Base-by-base conservation (phyloP, 1,140 invertebrate genomes). In the Bombus superbus region DNA sequence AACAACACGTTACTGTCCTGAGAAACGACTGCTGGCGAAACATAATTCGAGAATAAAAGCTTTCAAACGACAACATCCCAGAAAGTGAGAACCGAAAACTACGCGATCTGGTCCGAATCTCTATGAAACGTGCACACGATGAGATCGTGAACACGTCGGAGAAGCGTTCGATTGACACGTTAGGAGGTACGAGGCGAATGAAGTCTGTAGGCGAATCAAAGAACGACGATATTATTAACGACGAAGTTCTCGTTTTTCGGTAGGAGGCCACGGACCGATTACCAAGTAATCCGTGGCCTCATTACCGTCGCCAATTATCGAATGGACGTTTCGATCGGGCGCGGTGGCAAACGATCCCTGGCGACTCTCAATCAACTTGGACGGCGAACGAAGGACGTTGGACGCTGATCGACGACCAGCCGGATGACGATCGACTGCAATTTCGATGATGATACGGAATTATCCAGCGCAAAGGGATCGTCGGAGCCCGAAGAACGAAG, bases 291-390 rank as follows among this genome's bases (percentile, higher is more conserved):
- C 42, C 88, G 32, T 64, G 82, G 83, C 74, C 86, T 93, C 91
- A 93, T 93, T 93, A 93, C 92, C 91, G 88, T 82, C 80, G 90
- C 92, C 92, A 93, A 93, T 93, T 93, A 93, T 93, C 92, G 92
- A 93, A 91, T 93, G 92, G 92, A 92, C 92, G 92, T 92, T 91
- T 91, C 91, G 92, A 92, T 93, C 91, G 91, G 89, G 81, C 32
- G 77, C 83, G 84, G 88, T 90, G 90, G 91, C 92, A 92, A 93
- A 93, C 92, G 92, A 93, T 93, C 89, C 88, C 87, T 84, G 91
- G 68, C 86, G 91, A 91, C 91, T 88, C 92, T 93, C 89, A 88
- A 90, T 89, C 89, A 82, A 87, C 77, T 18, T 9, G 13, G 75
- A 40, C 88, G 83, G 28, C 66, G 89, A 73, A 81, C 81, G 78